These are phyloP conservation scores for Pogoniulus pusillus DNA, from an alignment of 2,797 vertebrate genomes.

Conservation along the genomic window DNA sequence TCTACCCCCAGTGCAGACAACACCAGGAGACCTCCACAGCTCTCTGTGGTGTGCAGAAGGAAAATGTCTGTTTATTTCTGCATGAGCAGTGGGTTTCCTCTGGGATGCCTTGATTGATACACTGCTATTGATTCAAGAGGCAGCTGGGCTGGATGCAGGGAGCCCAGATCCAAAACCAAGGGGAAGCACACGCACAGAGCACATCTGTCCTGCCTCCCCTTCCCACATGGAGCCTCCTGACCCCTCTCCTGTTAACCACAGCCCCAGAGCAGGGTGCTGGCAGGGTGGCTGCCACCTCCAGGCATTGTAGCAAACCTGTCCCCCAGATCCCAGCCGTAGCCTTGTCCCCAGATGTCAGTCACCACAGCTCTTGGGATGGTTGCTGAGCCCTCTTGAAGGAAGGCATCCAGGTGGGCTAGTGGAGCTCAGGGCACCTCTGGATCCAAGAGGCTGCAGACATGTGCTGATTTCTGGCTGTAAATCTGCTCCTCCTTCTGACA, in stretches of 20 bases:
- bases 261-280: background rate
- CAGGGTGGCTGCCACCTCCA: background rate
- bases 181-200: background rate
- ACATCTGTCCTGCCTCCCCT: background rate
- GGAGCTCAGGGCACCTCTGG: background rate
- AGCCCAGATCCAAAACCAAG: accelerated
- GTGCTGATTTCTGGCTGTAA: background rate
- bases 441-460: background rate
- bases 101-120: constrained; percentile 18
- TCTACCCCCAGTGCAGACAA: background rate
- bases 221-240: background rate
- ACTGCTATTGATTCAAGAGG: background rate
- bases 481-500: background rate
- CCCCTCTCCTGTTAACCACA: background rate
- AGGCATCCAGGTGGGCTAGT: background rate
- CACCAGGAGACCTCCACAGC: background rate
- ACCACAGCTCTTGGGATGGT: accelerated
- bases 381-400: accelerated
- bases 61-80: constrained; percentile 25
- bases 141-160: background rate
- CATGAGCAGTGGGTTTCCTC: background rate
- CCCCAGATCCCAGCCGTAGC: accelerated
- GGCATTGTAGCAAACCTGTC: background rate
- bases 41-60: background rate
- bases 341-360: accelerated